Base-by-base conservation (phyloP, 2,113 vertebrate species). In the Sialia sialis region DNA sequence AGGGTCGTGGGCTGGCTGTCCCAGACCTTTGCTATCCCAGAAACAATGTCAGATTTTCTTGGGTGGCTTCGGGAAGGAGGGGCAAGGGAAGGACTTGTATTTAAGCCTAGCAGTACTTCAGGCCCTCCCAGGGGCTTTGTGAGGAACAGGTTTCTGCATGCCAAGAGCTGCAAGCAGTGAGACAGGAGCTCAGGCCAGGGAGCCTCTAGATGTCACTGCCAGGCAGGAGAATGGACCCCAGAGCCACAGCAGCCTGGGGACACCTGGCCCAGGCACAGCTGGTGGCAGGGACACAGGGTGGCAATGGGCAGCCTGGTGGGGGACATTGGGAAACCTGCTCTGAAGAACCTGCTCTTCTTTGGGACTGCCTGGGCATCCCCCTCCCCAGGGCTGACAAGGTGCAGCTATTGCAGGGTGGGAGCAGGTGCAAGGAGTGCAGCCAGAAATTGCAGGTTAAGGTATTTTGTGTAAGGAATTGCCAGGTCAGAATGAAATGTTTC, bases 131-230 rank as follows among this genome's bases (percentile, higher is more conserved):
- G 27, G 22, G 11, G 9, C 18, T 78, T 62, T 3, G 1, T 20
- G 10, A 43, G 79, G 41, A 52, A 2, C 8, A 20, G 25, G 22
- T 49, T 72, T 49, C 36, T 62, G n/a, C 3, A 8, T n/a, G 68
- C 27, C 9, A 14, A 18, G 17, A 1, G 32, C 59, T 91, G 51
- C 0, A 2, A 69, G 73, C 43, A 74, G 68, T 2, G 51, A 72
- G 41, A 22, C 2, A 4, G 59, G 44, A 85, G 60, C 76, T 79
- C 78, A 36, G 51, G 13, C 21, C n/a, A 36, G 19, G 23, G 32
- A 81, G 62, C 95, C 97, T 96, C 94, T 94, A 97, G 97, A 87
- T 96, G 98, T 90, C 98, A 95, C 92, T 95, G 68, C 88, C 70
- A 54, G 26, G 43, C 79, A 97, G 90, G 62, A 66, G 30, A 92